Percentiles rank a stretch among this genome's conserved stretches.
Conservation (phyloP, 1,140 invertebrate species). For the Aleiodes sp. region DNA sequence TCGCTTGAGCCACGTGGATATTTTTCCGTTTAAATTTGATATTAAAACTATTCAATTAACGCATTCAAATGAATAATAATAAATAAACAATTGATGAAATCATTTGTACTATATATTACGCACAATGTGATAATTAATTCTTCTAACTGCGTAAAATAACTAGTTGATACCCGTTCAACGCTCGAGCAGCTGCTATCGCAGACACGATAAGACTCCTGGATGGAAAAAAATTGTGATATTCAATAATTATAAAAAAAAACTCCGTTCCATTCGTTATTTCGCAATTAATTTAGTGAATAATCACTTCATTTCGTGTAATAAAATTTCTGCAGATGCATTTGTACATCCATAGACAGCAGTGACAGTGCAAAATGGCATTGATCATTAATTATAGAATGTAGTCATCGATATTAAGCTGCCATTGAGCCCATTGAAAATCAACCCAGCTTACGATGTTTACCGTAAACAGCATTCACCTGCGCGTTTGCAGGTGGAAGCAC, state of each 20-base stretch:
- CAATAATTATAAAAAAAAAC: too few relatives aligned
- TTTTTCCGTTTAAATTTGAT: not conserved
- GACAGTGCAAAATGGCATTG: not conserved
- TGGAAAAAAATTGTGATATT: not conserved
- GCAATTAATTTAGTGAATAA: not conserved
- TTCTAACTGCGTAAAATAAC: not conserved
- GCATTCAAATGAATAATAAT: not conserved
- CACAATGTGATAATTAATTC: not conserved
- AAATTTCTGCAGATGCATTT: too few relatives aligned
- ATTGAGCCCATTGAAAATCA: not conserved
- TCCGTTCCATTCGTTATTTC: not conserved
- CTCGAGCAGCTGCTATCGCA: not conserved
- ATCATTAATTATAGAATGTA: not conserved
- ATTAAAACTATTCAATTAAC: constrained; percentile 4
- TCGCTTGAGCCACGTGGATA: not conserved
- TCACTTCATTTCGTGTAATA: too few relatives aligned
- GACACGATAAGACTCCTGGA: not conserved
- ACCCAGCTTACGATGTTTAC: constrained; percentile 3
- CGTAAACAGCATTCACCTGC: constrained; percentile 15
- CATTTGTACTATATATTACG: not conserved
- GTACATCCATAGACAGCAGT: too few relatives aligned
- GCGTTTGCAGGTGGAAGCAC: constrained; percentile 1
- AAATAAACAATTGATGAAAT: not conserved
- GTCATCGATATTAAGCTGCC: constrained; percentile 11
- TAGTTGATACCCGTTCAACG: not conserved